phyloP scores from a whole-genome alignment of 2,888 invertebrate genomes.

The Hemistola chrysoprasaria region DNA sequence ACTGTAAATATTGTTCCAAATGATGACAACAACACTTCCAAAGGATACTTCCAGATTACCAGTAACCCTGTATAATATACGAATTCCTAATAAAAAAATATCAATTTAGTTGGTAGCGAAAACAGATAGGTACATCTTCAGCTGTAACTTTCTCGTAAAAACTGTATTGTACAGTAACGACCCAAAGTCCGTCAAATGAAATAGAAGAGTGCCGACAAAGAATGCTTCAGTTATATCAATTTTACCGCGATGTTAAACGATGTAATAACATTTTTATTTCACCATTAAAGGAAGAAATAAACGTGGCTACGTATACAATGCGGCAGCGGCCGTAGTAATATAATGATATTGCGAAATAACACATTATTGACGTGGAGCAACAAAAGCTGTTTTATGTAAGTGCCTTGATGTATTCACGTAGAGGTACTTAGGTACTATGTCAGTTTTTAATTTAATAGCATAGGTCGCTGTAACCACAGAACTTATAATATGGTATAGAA shows the following conservation, averaged over 20 bases:
- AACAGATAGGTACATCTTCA: conserved; percentile 16
- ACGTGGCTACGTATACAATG: conserved; percentile 36
- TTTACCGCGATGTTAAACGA: conserved; percentile 55
- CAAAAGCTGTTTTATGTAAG: conserved; percentile 23
- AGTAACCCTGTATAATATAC: too few relatives aligned
- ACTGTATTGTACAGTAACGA: conserved; percentile 33
- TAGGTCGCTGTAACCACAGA: too few relatives aligned
- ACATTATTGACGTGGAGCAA: conserved; percentile 29
- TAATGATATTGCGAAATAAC: conserved; percentile 39
- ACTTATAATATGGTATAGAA: too few relatives aligned
- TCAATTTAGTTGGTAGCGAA: conserved; percentile 7
- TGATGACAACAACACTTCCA: too few relatives aligned
- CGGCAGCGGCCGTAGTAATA: conserved; percentile 30
- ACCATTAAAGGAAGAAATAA: conserved; percentile 49
- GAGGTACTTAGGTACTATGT: too few relatives aligned
- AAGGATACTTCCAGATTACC: too few relatives aligned
- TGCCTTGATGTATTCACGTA: conserved; percentile 14
- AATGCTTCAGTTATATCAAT: conserved; percentile 54
- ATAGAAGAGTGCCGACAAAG: conserved; percentile 49
- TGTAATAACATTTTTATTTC: conserved; percentile 63
- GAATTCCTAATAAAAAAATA: neutral
- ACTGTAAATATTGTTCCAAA: too few relatives aligned
- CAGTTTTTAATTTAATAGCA: too few relatives aligned
- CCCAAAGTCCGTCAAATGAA: conserved; percentile 43
- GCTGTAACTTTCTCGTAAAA: conserved; percentile 29